These are phyloP conservation scores for Sturnira hondurensis DNA, from an alignment of 2,113 vertebrate genomes.

Conservation along the genomic window DNA sequence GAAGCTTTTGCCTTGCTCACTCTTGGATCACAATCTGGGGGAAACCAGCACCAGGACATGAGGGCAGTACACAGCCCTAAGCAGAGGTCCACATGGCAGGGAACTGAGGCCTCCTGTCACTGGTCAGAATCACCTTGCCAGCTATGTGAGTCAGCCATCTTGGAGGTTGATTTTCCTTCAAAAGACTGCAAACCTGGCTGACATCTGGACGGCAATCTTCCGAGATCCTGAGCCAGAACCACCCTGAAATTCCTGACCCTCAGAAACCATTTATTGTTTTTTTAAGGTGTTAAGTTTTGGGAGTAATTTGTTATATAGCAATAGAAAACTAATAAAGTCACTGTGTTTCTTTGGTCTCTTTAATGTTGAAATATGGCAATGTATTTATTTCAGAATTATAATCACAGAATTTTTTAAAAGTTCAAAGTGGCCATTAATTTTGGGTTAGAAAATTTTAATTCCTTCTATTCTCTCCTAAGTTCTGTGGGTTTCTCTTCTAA, in stretches of 20 bases:
- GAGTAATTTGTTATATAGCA: neutral
- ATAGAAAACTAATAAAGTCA: neutral
- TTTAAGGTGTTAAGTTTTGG: neutral
- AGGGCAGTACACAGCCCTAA: neutral
- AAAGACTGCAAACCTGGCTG: neutral
- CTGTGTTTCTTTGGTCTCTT: neutral
- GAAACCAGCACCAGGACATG: neutral
- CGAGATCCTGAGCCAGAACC: neutral
- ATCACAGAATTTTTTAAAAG: neutral
- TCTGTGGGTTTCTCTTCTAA: neutral
- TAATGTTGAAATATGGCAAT: neutral
- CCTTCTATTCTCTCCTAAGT: neutral
- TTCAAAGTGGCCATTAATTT: neutral
- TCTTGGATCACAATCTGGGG: neutral
- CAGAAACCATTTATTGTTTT: neutral
- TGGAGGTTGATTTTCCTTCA: neutral
- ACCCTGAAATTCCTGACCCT: neutral
- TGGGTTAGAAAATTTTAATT: neutral
- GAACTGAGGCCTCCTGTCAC: neutral
- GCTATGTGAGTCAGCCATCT: neutral
- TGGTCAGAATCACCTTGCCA: neutral
- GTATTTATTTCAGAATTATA: slow-evolving; percentile 2
- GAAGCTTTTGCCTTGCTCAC: neutral
- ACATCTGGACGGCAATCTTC: neutral
- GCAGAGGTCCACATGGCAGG: neutral